phyloP scores from a whole-genome alignment of 1,140 invertebrate species.

The Triops longicaudatus region DNA sequence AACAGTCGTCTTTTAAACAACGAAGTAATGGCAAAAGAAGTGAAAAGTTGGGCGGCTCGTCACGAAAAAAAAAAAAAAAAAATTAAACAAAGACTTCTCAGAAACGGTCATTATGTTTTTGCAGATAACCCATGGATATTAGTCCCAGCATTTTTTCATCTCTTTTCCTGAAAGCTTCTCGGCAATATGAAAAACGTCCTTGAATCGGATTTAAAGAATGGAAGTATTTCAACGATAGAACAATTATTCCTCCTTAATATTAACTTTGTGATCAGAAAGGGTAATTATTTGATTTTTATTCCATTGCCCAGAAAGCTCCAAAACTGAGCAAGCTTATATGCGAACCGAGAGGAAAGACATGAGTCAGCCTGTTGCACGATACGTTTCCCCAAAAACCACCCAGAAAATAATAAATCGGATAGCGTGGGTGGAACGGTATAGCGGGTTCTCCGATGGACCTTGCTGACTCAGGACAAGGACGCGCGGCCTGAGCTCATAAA shows the following conservation, averaged over 20 bases:
- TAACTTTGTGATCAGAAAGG: background rate
- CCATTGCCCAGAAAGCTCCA: too few species aligned
- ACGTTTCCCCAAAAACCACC: background rate
- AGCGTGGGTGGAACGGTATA: constrained; percentile 1
- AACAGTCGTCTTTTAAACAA: background rate
- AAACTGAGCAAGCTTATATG: background rate
- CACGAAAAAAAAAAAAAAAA: background rate
- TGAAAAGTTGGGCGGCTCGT: background rate
- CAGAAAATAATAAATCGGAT: background rate
- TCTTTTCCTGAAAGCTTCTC: too few species aligned
- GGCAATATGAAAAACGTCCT: too few species aligned
- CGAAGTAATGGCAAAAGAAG: background rate
- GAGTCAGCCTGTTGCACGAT: background rate
- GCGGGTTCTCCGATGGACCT: background rate
- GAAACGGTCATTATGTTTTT: background rate
- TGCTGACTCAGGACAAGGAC: constrained; percentile 10
- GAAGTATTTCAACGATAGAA: background rate
- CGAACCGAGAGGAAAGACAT: background rate
- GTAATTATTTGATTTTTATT: too few species aligned
- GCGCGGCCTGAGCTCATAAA: background rate
- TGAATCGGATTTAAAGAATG: background rate
- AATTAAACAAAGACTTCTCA: background rate
- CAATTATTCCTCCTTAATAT: background rate
- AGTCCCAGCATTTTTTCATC: too few species aligned
- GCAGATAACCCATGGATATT: background rate